Percentiles rank a stretch among this genome's conserved stretches.
These are phyloP conservation scores for Anadara kagoshimensis DNA, from an alignment of 1,140 invertebrate genomes.

Conservation along the genomic window DNA sequence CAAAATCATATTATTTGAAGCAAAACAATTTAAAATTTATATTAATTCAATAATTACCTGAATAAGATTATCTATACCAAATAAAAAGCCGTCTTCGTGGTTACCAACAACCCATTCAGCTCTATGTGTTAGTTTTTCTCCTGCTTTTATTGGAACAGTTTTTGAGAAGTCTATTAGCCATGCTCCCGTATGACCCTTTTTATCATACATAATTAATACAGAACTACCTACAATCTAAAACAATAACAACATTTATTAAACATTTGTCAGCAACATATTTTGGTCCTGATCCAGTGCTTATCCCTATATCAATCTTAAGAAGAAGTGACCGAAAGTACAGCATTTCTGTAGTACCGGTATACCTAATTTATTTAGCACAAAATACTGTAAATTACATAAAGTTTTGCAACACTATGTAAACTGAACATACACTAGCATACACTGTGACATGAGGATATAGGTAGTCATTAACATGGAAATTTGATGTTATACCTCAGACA, in stretches of 20 bases:
- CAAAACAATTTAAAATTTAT: too few relatives aligned
- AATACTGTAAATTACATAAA: too few relatives aligned
- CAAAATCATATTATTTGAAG: too few relatives aligned
- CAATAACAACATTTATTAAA: constrained; percentile 15
- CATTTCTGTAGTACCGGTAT: too few relatives aligned
- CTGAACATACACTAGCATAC: too few relatives aligned
- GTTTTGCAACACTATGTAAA: too few relatives aligned
- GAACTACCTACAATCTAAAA: constrained; percentile 94
- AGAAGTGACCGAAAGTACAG: too few relatives aligned
- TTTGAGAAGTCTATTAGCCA: constrained; percentile 99
- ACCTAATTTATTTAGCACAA: too few relatives aligned
- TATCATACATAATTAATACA: constrained; percentile 95
- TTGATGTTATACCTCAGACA: not conserved
- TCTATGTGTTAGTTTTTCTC: constrained; percentile 85
- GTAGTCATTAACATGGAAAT: not conserved
- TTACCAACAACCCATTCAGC: constrained; percentile 94
- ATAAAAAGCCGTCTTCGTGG: constrained; percentile 97
- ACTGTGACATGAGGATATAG: not conserved
- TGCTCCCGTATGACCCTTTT: constrained; percentile 79
- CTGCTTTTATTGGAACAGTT: constrained; percentile 79
- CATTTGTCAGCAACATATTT: too few relatives aligned
- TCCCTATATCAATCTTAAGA: too few relatives aligned
- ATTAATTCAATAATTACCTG: constrained; percentile 40
- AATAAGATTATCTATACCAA: constrained; percentile 95
- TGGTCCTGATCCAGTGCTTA: too few relatives aligned